phyloP scores from a whole-genome alignment of 2,797 vertebrate species.

The Peromyscus melanophrys region DNA sequence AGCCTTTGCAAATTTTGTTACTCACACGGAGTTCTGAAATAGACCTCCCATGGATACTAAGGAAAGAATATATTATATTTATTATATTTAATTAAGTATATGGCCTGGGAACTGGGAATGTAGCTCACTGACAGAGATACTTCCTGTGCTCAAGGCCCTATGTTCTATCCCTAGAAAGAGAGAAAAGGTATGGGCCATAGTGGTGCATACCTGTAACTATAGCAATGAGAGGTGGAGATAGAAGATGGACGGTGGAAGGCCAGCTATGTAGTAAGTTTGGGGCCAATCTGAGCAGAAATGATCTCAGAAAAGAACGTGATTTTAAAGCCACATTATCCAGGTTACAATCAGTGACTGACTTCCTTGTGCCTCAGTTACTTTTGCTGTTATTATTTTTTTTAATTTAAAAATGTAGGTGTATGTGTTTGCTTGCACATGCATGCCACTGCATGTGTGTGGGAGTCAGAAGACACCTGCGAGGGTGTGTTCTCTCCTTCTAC shows the following conservation, averaged over 20 bases:
- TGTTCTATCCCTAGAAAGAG: neutral
- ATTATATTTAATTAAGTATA: constrained; percentile 8
- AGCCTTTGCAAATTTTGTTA: neutral
- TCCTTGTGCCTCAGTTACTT: neutral
- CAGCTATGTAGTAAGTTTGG: neutral
- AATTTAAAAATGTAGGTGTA: neutral
- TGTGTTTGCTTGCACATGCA: neutral
- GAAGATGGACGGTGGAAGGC: neutral
- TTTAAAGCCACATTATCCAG: constrained; percentile 13
- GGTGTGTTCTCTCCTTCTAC: neutral
- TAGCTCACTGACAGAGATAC: neutral
- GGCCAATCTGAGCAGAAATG: neutral
- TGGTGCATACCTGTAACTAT: neutral
- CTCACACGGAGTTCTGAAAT: neutral
- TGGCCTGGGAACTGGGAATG: neutral
- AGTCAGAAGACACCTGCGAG: neutral
- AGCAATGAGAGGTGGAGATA: neutral
- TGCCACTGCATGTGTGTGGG: neutral
- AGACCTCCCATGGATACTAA: neutral
- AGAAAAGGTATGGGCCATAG: neutral
- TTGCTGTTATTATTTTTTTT: neutral
- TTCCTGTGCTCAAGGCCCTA: neutral
- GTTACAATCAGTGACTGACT: constrained; percentile 12
- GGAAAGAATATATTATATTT: neutral
- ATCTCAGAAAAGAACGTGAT: constrained; percentile 1